Conservation (phyloP, 2,888 invertebrate species). For the Escarpia spicata region DNA sequence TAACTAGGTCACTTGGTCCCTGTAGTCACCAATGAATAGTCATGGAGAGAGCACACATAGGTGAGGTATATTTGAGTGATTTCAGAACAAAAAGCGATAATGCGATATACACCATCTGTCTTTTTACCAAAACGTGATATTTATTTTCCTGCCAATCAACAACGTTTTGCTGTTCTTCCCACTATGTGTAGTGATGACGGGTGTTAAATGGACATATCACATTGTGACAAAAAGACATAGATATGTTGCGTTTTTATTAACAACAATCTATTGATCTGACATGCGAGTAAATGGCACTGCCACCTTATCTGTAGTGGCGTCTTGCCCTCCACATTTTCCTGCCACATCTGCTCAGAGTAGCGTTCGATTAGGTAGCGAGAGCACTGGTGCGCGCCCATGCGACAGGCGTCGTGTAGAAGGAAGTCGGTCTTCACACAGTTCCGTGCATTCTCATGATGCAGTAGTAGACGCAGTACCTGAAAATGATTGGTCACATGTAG, state of each 20-base stretch:
- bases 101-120: no score
- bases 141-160: no score
- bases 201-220: no score
- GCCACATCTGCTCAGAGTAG: conserved; percentile 45
- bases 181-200: no score
- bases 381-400: conserved; percentile 71
- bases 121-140: no score
- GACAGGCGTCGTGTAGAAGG: conserved; percentile 65
- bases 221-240: not conserved
- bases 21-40: no score
- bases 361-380: conserved; percentile 55
- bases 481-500: not conserved
- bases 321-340: conserved; percentile 43
- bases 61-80: no score
- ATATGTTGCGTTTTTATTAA: not conserved
- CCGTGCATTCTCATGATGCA: conserved; percentile 63
- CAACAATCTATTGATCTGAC: not conserved
- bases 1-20: no score
- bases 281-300: not conserved
- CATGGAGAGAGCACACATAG: no score
- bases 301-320: conserved; percentile 43
- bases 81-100: no score
- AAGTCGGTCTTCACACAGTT: conserved; percentile 56
- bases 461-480: conserved; percentile 48
- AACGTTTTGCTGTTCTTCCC: no score